Percentiles rank a stretch among this genome's conserved stretches.
These are phyloP conservation scores for Diachasmimorpha longicaudata DNA, from an alignment of 1,140 invertebrate genomes.

Conservation along the genomic window DNA sequence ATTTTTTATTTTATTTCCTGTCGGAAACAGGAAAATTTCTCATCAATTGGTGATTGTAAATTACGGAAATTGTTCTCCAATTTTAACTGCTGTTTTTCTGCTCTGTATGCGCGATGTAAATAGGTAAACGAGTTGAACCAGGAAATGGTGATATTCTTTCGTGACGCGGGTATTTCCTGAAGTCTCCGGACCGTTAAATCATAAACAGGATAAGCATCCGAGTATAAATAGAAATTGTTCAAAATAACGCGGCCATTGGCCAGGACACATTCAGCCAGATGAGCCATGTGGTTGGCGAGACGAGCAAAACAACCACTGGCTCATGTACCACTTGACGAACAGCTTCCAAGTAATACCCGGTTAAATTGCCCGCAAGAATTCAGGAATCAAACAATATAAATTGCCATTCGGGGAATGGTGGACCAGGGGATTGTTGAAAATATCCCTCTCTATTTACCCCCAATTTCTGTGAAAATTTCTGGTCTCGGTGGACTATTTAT, in stretches of 20 bases:
- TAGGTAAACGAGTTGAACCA: not conserved
- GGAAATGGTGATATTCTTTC: not conserved
- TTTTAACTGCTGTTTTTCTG: not conserved
- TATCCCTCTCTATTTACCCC: too few species aligned
- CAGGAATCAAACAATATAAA: not conserved
- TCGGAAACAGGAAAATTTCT: too few species aligned
- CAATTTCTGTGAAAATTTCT: too few species aligned
- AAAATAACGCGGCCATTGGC: conserved; percentile 14
- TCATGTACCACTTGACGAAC: not conserved
- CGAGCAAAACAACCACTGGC: not conserved
- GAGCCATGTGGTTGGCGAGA: not conserved
- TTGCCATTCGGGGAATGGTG: not conserved
- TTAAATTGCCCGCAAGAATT: not conserved
- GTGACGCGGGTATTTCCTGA: not conserved
- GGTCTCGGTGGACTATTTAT: too few species aligned
- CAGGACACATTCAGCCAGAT: not conserved
- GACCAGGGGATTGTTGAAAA: not conserved
- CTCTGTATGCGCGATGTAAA: not conserved
- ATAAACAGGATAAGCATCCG: not conserved
- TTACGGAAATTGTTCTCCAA: too few species aligned
- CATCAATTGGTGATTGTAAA: too few species aligned
- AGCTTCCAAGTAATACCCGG: not conserved
- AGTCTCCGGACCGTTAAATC: not conserved
- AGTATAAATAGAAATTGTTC: conserved; percentile 12
- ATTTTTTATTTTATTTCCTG: too few species aligned